A percentile compares a stretch with the other conserved stretches of the same genome.
Conservation (phyloP, 64 coral and sea anemone species). For the Trachythela sp. region DNA sequence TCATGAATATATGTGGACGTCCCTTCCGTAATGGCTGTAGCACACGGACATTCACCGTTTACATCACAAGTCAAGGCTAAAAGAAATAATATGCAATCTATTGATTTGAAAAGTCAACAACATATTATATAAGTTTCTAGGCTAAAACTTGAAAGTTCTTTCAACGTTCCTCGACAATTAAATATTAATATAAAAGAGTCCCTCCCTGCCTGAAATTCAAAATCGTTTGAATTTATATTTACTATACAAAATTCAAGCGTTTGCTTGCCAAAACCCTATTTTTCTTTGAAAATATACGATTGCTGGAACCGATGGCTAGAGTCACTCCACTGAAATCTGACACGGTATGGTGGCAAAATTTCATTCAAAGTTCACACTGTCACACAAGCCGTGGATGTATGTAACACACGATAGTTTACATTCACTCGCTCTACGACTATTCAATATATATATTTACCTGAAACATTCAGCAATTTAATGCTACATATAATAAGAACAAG, state of each 20-base stretch:
- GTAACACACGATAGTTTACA: neutral
- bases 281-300: neutral
- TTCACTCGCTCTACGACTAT: neutral
- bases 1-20: conserved; percentile 6
- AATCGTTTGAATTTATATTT: neutral
- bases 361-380: neutral
- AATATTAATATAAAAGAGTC: neutral
- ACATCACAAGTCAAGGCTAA: neutral
- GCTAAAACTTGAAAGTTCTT: neutral
- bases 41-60: neutral
- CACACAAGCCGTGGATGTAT: too few species aligned
- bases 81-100: neutral
- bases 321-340: neutral
- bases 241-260: neutral
- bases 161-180: neutral
- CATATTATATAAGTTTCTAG: neutral
- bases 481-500: neutral
- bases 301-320: neutral
- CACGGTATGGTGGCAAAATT: neutral
- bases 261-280: neutral
- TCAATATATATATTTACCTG: neutral
- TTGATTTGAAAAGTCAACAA: neutral
- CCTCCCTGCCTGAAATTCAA: neutral
- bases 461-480: neutral
- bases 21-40: neutral